These are phyloP conservation scores for Dasypolia templi DNA, from an alignment of 2,888 invertebrate species.

Conservation along the genomic window DNA sequence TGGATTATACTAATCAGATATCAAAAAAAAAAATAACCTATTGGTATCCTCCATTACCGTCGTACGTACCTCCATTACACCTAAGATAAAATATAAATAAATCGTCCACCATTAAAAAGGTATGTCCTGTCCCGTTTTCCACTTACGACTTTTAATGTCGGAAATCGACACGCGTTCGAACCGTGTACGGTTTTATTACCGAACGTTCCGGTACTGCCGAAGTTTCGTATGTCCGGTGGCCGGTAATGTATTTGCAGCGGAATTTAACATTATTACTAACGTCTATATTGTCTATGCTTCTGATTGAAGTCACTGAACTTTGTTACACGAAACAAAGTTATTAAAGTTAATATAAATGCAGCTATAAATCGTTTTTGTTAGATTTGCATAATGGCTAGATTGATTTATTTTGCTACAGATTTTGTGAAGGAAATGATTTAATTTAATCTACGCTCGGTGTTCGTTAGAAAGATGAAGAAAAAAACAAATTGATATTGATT, in stretches of 20 bases:
- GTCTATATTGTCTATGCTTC: constrained; percentile 35
- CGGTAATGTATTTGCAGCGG: constrained; percentile 49
- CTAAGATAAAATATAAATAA: constrained; percentile 55
- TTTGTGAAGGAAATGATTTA: constrained; percentile 12
- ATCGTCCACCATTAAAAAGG: constrained; percentile 55
- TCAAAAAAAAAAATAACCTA: no score
- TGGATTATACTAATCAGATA: no score
- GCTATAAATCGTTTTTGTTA: constrained; percentile 39
- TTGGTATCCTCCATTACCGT: constrained; percentile 5
- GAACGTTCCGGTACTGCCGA: constrained; percentile 58
- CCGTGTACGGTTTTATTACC: constrained; percentile 62
- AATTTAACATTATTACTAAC: constrained; percentile 44
- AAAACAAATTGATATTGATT: constrained; percentile 30
- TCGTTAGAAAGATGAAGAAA: constrained; percentile 6
- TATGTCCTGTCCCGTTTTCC: constrained; percentile 56
- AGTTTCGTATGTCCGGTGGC: constrained; percentile 60
- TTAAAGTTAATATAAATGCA: constrained; percentile 27
- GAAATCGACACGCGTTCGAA: constrained; percentile 59
- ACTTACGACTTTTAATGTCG: constrained; percentile 55
- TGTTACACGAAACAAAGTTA: constrained; percentile 26
- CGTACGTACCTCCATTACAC: no score
- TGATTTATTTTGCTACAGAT: constrained; percentile 27
- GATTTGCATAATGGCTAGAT: constrained; percentile 41
- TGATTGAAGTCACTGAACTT: constrained; percentile 60
- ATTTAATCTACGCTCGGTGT: constrained; percentile 28